Conservation (phyloP, 2,113 vertebrate genomes). For the Hassar affinis region DNA sequence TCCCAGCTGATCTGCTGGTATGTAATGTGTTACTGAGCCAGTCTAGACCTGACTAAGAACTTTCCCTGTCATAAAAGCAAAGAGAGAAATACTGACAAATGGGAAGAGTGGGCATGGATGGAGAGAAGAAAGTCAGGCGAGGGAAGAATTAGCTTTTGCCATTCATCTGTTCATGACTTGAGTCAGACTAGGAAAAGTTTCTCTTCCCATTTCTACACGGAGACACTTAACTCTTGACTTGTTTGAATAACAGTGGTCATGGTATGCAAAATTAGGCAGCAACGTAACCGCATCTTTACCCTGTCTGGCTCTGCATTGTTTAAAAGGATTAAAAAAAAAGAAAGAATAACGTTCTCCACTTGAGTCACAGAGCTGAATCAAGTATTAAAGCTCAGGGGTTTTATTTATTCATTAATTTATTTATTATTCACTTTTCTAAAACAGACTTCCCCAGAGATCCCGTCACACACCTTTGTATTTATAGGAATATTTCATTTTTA, state of each 20-base stretch:
- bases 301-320: background rate
- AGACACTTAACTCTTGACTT: slow-evolving; percentile 23
- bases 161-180: background rate
- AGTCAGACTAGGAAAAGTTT: slow-evolving; percentile 8
- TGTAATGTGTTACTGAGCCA: slow-evolving; percentile 78
- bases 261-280: background rate
- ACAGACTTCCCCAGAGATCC: background rate
- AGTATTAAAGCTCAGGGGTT: background rate
- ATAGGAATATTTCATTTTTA: background rate
- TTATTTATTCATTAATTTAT: background rate
- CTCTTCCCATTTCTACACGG: slow-evolving; percentile 21
- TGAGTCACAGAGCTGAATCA: background rate
- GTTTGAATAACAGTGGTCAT: slow-evolving; percentile 13
- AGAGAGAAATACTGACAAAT: slow-evolving; percentile 48
- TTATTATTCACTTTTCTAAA: background rate
- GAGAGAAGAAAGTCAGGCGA: slow-evolving; percentile 4
- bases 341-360: slow-evolving; percentile 10
- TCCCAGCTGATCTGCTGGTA: slow-evolving; percentile 79
- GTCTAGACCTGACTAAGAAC: slow-evolving; percentile 75
- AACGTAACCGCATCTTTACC: background rate
- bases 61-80: slow-evolving; percentile 63
- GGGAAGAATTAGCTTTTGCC: background rate
- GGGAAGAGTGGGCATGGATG: slow-evolving; percentile 33
- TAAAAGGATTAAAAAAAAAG: background rate
- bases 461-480: background rate